phyloP scores from a whole-genome alignment of 2,113 vertebrate genomes.

The Rhabdomys dilectus region DNA sequence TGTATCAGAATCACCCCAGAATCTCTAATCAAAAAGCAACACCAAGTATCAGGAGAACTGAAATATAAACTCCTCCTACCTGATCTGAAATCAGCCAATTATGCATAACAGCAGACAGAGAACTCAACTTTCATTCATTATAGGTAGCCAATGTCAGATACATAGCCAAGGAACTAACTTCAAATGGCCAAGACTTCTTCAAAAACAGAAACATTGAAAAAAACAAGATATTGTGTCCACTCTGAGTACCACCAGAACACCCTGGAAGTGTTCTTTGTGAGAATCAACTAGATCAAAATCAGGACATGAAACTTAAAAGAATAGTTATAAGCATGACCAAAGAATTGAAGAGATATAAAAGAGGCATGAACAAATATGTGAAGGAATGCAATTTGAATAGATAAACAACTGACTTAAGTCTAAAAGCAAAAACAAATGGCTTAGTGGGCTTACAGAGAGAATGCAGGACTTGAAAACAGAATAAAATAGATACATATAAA shows the following conservation, averaged over 20 bases:
- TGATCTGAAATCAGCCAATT: background rate
- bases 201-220: background rate
- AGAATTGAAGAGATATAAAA: background rate
- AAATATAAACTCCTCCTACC: background rate
- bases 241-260: background rate
- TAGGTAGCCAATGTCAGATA: background rate
- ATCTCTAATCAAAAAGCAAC: background rate
- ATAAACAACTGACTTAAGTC: background rate
- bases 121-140: background rate
- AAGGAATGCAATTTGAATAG: background rate
- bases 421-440: background rate
- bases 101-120: background rate
- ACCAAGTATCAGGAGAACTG: background rate
- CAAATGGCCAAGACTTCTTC: background rate
- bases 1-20: background rate
- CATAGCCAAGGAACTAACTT: background rate
- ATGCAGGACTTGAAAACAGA: background rate
- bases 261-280: background rate
- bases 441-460: background rate
- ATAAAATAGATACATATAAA: background rate
- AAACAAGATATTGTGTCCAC: background rate
- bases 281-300: background rate
- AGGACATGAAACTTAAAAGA: background rate
- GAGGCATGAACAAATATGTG: too few species aligned
- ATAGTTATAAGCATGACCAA: background rate